Base-by-base conservation (phyloP, 1,140 invertebrate species). In the Halesus radiatus region DNA sequence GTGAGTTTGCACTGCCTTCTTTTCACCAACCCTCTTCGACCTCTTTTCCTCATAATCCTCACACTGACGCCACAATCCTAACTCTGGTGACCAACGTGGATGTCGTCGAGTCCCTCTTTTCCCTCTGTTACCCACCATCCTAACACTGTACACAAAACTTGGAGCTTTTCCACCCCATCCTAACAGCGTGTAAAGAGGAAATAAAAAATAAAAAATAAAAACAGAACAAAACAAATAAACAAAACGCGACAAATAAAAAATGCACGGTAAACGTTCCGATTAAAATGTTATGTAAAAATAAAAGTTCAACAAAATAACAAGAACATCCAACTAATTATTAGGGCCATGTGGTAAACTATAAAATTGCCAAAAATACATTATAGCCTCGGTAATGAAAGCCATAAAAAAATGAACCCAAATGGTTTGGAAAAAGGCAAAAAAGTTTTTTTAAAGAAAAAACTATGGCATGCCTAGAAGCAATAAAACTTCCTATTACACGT, bases 331-430 rank as follows among this genome's bases (percentile, higher is more conserved):
- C 23, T 37, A 10, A 52, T 53, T 22, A 72, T 29, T 2, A 29
- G 5, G 52, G 50, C 13, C 32, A 20, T n/a, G 16, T 5, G 45
- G 50, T 1, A 66, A 66, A 66, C 8, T 18, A 52, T 45, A 37
- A 72, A 72, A 72, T 29, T 29, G 8, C 18, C n/a, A 20, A 72
- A 66, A 72, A 72, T 52, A 72, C 26, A 37, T 37, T 66, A 66
- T 23, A 52, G 68, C 5, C 32, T 10, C 37, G 32, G 37, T 53
- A 72, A 72, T 72, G 68, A 72, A 72, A 72, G 18, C 22, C 68
- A 72, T 72, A 53, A 72, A 72, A 72, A 72, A 72, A 72, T 50
- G 68, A 72, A 72, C 68, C 45, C 10, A 53, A 72, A 26, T 72
- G n/a, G 22, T 72, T 53, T 15, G 45, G 68, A 23, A 52, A 23